A percentile compares a stretch with the other conserved stretches of the same genome.
Conservation (phyloP, 2,113 vertebrate species). For the Pogonocichla stellata region DNA sequence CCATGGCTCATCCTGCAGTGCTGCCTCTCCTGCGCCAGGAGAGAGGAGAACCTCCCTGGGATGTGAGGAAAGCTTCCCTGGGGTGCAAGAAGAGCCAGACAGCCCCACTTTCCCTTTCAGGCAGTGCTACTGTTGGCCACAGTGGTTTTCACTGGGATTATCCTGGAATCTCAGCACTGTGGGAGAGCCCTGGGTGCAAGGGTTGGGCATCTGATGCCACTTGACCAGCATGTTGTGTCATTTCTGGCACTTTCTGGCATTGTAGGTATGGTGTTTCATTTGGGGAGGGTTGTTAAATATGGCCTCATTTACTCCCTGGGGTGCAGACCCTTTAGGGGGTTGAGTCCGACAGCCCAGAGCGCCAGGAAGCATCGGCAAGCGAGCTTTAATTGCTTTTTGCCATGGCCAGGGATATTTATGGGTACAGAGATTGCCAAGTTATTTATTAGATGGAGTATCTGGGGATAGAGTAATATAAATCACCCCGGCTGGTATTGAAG, state of each 20-base stretch:
- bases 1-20: not conserved
- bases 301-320: not conserved
- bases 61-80: not conserved
- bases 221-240: fast-evolving
- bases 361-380: not conserved
- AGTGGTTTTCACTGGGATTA: not conserved
- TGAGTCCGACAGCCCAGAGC: not conserved
- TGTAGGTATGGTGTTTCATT: fast-evolving
- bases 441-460: slow-evolving; percentile 78
- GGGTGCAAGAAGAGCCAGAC: not conserved
- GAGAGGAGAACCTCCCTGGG: not conserved
- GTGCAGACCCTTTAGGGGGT: not conserved
- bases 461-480: slow-evolving; percentile 77
- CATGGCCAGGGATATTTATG: slow-evolving; percentile 69
- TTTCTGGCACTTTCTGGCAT: not conserved
- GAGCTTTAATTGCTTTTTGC: slow-evolving; percentile 74
- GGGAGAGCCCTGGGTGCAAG: fast-evolving
- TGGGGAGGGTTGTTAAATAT: not conserved
- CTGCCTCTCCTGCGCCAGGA: fast-evolving
- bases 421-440: slow-evolving; percentile 73
- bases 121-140: not conserved
- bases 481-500: slow-evolving; percentile 70
- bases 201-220: fast-evolving
- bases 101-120: not conserved
- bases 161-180: fast-evolving